Percentiles rank a stretch among this genome's conserved stretches.
These are phyloP conservation scores for Petromus typicus DNA, from an alignment of 2,113 vertebrate genomes.

Conservation along the genomic window DNA sequence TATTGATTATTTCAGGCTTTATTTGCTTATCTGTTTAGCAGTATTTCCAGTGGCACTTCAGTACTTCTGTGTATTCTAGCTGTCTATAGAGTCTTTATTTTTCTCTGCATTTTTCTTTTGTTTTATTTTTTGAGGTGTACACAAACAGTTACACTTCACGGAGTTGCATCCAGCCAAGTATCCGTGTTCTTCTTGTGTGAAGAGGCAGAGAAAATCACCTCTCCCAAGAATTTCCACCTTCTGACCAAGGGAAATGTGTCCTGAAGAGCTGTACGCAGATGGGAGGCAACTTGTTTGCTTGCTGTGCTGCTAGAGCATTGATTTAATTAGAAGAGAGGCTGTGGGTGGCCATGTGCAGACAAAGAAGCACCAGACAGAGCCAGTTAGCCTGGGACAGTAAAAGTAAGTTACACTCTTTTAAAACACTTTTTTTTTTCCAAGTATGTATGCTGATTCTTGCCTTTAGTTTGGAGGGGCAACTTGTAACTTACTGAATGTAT, in stretches of 20 bases:
- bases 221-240: constrained; percentile 81
- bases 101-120: constrained; percentile 78
- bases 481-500: constrained; percentile 77
- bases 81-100: constrained; percentile 78
- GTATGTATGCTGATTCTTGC: constrained; percentile 75
- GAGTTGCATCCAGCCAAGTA: constrained; percentile 80
- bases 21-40: constrained; percentile 58
- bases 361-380: constrained; percentile 80
- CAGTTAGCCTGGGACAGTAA: constrained; percentile 80
- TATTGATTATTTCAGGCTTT: constrained; percentile 54
- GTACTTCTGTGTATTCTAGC: constrained; percentile 73
- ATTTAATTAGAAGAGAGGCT: constrained; percentile 82
- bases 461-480: constrained; percentile 68
- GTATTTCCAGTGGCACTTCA: constrained; percentile 70
- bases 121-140: constrained; percentile 84
- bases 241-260: constrained; percentile 79
- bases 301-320: constrained; percentile 79
- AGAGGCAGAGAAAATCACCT: constrained; percentile 83
- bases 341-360: constrained; percentile 80
- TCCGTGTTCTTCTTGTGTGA: constrained; percentile 82
- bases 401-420: constrained; percentile 79
- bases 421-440: constrained; percentile 61
- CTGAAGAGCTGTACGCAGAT: constrained; percentile 78
- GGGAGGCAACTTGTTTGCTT: constrained; percentile 80
- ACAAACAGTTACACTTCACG: constrained; percentile 82